phyloP scores from a whole-genome alignment of 2,113 vertebrate genomes.

The Pantherophis guttatus region DNA sequence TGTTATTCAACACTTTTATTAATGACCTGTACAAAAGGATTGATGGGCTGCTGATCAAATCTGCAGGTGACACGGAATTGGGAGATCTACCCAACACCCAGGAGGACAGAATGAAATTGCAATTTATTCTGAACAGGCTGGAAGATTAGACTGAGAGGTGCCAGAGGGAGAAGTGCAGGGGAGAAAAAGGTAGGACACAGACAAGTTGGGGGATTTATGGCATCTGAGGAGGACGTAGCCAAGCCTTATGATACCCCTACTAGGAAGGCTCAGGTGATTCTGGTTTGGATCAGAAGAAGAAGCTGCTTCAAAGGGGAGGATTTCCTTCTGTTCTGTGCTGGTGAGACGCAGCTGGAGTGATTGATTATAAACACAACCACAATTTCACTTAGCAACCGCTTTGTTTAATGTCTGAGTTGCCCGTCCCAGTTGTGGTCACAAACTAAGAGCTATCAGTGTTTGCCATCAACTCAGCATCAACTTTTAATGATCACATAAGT shows the following conservation, averaged over 20 bases:
- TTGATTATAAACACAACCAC: not conserved
- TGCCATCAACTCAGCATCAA: not conserved
- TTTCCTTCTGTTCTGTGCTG: not conserved
- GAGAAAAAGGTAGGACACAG: not conserved
- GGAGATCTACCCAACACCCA: not conserved
- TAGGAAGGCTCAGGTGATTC: not conserved
- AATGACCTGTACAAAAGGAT: not conserved
- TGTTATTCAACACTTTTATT: not conserved
- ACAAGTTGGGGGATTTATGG: not conserved
- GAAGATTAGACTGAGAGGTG: not conserved
- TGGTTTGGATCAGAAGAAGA: not conserved
- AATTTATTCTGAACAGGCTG: not conserved
- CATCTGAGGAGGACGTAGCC: not conserved
- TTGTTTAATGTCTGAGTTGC: not conserved
- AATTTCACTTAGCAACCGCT: not conserved
- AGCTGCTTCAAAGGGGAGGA: not conserved
- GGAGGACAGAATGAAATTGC: not conserved
- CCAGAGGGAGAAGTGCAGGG: not conserved
- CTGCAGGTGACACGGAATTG: not conserved
- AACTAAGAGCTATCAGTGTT: not conserved
- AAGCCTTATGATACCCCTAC: not conserved
- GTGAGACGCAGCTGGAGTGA: not conserved
- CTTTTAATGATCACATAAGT: not conserved
- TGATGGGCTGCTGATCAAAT: not conserved
- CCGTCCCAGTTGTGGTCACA: not conserved